Evolutionary conservation across 1,140 invertebrate species (phyloP).

Genomic region (Papilio polyxenes): DNA sequence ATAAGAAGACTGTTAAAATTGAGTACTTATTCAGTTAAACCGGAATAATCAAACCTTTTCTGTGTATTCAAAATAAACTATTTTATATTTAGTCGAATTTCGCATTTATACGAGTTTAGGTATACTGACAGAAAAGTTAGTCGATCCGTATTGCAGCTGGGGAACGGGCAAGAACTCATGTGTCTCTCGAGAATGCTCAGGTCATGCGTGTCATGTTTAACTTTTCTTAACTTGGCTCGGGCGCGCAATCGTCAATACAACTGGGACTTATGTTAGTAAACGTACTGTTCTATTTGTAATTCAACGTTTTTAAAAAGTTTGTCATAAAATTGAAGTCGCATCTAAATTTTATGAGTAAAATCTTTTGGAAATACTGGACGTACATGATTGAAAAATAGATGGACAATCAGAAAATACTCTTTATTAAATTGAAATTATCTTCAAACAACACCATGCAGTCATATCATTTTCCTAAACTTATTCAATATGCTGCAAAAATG

Average conservation of each 20-base stretch:
- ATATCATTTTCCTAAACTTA: too few relatives aligned
- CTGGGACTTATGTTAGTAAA: slow-evolving; percentile 27
- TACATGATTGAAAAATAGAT: neutral
- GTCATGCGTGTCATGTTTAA: slow-evolving; percentile 40
- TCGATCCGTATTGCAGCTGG: slow-evolving; percentile 34
- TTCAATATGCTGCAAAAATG: too few relatives aligned
- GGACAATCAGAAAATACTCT: neutral
- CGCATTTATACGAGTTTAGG: neutral
- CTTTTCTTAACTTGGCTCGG: slow-evolving; percentile 37
- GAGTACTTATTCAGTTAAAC: too few relatives aligned
- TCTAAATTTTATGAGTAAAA: neutral
- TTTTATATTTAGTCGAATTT: neutral
- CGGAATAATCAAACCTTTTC: too few relatives aligned
- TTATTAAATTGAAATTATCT: neutral
- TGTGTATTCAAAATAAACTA: too few relatives aligned
- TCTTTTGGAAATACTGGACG: neutral
- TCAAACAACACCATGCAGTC: too few relatives aligned
- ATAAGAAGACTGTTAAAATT: neutral
- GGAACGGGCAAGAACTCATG: slow-evolving; percentile 34
- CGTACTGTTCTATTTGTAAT: slow-evolving; percentile 24
- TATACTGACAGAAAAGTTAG: slow-evolving; percentile 28
- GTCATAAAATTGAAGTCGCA: neutral
- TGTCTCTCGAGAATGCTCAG: slow-evolving; percentile 37
- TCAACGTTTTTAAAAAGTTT: neutral
- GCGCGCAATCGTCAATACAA: slow-evolving; percentile 32